phyloP scores from a whole-genome alignment of 2,888 invertebrate species.

The Synanthedon myopaeformis region DNA sequence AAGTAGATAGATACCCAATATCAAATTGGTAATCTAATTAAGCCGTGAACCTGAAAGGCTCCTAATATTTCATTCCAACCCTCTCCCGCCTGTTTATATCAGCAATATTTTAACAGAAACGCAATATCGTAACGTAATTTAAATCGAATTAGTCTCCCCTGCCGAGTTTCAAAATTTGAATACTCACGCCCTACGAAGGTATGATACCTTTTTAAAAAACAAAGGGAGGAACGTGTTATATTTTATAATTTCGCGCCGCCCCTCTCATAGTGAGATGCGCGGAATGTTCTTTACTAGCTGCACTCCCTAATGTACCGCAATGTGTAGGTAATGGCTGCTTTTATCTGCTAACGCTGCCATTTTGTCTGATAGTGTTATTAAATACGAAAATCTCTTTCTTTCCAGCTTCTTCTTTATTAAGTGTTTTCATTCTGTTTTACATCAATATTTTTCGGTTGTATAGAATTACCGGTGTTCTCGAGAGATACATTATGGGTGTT shows the following conservation, averaged over 20 bases:
- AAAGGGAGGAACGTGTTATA: constrained; percentile 54
- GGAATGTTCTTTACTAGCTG: constrained; percentile 44
- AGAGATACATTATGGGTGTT: too few species aligned
- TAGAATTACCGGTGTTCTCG: too few species aligned
- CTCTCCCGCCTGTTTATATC: constrained; percentile 53
- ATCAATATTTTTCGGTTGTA: too few species aligned
- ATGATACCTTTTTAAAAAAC: constrained; percentile 50
- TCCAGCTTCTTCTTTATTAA: background rate
- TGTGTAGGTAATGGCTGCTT: constrained; percentile 45
- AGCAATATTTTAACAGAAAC: constrained; percentile 57
- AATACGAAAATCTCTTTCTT: background rate
- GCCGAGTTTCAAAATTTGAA: constrained; percentile 56
- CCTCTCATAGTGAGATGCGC: constrained; percentile 24
- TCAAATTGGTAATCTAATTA: constrained; percentile 9
- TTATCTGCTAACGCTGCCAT: constrained; percentile 34
- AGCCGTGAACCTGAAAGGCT: constrained; percentile 27
- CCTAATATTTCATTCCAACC: constrained; percentile 49
- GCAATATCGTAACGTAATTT: constrained; percentile 70
- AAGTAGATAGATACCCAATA: background rate
- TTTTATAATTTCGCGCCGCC: constrained; percentile 52
- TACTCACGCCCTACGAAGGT: constrained; percentile 55
- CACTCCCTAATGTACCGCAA: constrained; percentile 51
- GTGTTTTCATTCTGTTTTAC: background rate
- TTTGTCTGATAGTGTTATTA: constrained; percentile 32
- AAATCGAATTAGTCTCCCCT: constrained; percentile 69